Evolutionary conservation across 2,113 vertebrate genomes (phyloP), one percentile per base, ranked within the genome.

Genomic region (Ptyas mucosa): DNA sequence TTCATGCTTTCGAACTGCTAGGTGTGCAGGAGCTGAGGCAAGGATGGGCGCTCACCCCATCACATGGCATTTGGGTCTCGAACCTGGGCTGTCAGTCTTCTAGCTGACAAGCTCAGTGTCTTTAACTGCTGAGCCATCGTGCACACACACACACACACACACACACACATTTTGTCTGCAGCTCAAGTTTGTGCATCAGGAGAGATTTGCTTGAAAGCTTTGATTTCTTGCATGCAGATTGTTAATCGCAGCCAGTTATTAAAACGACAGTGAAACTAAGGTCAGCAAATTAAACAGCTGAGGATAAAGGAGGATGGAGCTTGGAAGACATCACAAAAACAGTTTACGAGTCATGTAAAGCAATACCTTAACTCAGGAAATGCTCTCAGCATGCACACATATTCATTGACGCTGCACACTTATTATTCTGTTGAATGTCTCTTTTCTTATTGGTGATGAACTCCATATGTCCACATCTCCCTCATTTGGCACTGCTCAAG

Each of bases 401-500:
- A 94, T 95, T 94, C 96, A 95, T 96, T 96, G 95, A 94, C 95
- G 94, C 61, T 69, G 91, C 75, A 87, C 21, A 18, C 91, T 46
- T 96, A 95, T 96, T 96, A 90, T 95, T 96, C 91, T 95, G 95
- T 46, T 94, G 91, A 93, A 26, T 92, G 95, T 94, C 95, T 64
- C 85, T 89, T 95, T 96, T 96, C 94, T 88, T 69, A 1, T 58
- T 92, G 88, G 55, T 96, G 96, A 98, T 97, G 97, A 97, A 95
- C 96, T 97, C 97, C 97, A 96, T 97, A 97, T 96, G 97, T 96
- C 96, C 95, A 93, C 94, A 95, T 92, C 92, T 20, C 96, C 94
- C 93, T 95, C 94, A 89, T 91, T 93, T 94, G 94, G 39, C 92
- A 91, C 92, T 87, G 69, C 88, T 92, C 92, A 94, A 94, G 91